A percentile compares a stretch with the other conserved stretches of the same genome.
These are phyloP conservation scores for Agrotis exclamationis DNA, from an alignment of 2,888 invertebrate species.

Conservation along the genomic window DNA sequence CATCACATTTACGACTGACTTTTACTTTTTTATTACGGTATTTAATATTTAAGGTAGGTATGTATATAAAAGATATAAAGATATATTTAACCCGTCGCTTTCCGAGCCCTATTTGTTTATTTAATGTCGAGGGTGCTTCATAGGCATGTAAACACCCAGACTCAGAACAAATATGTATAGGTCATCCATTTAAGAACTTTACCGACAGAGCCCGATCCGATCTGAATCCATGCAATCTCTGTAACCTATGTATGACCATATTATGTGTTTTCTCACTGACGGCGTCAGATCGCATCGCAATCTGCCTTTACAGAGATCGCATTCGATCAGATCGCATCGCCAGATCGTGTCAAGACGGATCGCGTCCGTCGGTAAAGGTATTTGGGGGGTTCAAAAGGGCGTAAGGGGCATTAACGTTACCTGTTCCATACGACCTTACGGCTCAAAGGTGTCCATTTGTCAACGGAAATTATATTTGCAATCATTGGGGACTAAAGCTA, in stretches of 20 bases:
- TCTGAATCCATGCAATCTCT: too few species aligned
- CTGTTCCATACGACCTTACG: conserved; percentile 24
- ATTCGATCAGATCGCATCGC: too few species aligned
- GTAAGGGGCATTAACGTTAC: conserved; percentile 21
- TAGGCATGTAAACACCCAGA: conserved; percentile 32
- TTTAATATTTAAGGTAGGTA: too few species aligned
- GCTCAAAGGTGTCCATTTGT: conserved; percentile 38
- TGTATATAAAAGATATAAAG: conserved; percentile 8
- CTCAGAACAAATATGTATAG: conserved; percentile 30
- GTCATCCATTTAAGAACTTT: conserved; percentile 25
- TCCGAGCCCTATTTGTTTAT: conserved; percentile 28
- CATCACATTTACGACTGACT: too few species aligned
- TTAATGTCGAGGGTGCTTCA: conserved; percentile 10
- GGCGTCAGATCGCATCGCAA: too few species aligned
- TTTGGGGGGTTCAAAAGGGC: conserved; percentile 22
- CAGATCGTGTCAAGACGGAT: too few species aligned
- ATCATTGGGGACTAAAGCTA: conserved; percentile 24
- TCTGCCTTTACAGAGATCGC: too few species aligned
- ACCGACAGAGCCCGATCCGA: too few species aligned
- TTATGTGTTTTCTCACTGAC: too few species aligned
- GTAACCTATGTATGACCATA: too few species aligned
- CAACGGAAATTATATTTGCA: conserved; percentile 40
- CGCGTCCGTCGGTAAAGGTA: too few species aligned
- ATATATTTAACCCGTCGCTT: conserved; percentile 10
- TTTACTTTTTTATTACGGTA: too few species aligned